Percentiles rank a stretch among this genome's conserved stretches.
phyloP scores from a whole-genome alignment of 2,797 vertebrate species.

The Aeoliscus strigatus region DNA sequence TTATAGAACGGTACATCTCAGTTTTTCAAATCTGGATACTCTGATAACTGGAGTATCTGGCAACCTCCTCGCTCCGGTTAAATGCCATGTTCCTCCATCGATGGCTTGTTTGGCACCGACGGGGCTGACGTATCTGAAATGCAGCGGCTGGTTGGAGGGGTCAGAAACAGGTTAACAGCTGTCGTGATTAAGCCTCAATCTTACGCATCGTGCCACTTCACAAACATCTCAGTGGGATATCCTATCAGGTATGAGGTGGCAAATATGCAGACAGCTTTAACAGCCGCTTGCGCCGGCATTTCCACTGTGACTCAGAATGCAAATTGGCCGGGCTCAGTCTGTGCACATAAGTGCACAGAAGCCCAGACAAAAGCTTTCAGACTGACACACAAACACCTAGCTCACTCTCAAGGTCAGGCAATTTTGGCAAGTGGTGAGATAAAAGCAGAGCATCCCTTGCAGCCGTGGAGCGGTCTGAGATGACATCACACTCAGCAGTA shows the following conservation, averaged over 20 bases:
- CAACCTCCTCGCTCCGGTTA: constrained; percentile 32
- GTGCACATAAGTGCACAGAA: too few relatives aligned
- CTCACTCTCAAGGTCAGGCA: constrained; percentile 57
- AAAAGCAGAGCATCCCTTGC: constrained; percentile 38
- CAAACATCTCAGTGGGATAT: constrained; percentile 22
- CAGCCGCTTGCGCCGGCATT: constrained; percentile 29
- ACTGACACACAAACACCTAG: constrained; percentile 11
- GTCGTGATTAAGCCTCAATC: constrained; percentile 44
- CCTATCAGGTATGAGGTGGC: constrained; percentile 30
- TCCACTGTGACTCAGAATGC: constrained; percentile 33
- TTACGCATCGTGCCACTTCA: constrained; percentile 19
- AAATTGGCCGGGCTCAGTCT: constrained; percentile 43
- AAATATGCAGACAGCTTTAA: constrained; percentile 45
- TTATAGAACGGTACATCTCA: too few relatives aligned
- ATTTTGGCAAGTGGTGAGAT: constrained; percentile 42
- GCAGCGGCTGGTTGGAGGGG: constrained; percentile 24
- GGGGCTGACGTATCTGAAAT: constrained; percentile 35
- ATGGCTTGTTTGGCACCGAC: constrained; percentile 41
- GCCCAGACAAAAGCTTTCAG: too few relatives aligned
- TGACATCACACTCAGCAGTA: constrained; percentile 25
- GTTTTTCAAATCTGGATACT: constrained; percentile 8
- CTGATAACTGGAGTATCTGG: constrained; percentile 25
- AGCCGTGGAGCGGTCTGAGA: constrained; percentile 21
- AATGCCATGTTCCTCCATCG: constrained; percentile 49
- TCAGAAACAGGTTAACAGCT: constrained; percentile 34